Percentiles rank a stretch among this genome's conserved stretches.
phyloP scores from a whole-genome alignment of 2,797 vertebrate species.

The Rachycentron canadum region DNA sequence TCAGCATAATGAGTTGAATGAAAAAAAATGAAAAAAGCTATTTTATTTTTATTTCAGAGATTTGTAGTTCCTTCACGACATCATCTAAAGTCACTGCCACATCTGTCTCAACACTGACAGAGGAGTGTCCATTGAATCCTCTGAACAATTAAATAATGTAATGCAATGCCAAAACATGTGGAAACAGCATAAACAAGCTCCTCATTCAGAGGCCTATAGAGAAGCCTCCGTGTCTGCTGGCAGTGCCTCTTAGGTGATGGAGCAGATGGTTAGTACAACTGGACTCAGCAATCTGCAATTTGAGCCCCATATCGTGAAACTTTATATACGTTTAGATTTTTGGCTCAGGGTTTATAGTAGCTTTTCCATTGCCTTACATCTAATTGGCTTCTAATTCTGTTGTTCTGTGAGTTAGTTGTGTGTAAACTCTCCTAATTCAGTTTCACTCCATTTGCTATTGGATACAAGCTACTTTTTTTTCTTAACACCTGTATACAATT shows the following conservation, averaged over 20 bases:
- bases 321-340: constrained; percentile 14
- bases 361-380: background rate
- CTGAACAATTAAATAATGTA: background rate
- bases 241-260: constrained; percentile 13
- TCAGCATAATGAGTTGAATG: background rate
- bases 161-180: background rate
- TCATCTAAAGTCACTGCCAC: background rate
- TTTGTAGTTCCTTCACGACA: background rate
- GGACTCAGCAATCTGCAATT: background rate
- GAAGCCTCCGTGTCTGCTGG: background rate
- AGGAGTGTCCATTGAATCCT: background rate
- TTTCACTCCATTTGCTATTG: background rate
- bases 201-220: background rate
- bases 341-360: background rate
- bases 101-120: background rate
- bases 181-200: background rate
- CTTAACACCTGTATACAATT: too few relatives aligned
- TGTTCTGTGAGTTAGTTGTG: background rate
- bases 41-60: background rate
- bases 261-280: background rate
- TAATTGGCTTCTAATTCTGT: background rate
- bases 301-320: constrained; percentile 13
- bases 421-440: background rate
- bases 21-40: background rate
- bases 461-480: background rate